Base-by-base conservation (phyloP, 1,140 invertebrate genomes). In the Drosophila nannoptera region DNA sequence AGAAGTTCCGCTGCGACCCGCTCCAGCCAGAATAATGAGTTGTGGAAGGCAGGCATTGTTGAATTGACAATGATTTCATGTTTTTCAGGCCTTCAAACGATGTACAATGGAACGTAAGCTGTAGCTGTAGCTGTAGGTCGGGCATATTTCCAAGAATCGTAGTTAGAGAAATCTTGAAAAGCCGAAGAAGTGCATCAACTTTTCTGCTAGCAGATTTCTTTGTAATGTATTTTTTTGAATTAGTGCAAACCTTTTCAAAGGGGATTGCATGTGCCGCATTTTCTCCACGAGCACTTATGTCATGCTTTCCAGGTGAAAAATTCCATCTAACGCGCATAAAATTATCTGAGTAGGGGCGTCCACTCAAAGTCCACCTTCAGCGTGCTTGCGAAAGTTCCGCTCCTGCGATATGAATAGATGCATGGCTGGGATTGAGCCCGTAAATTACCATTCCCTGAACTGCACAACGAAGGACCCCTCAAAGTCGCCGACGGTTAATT, bases 81-180 rank as follows among this genome's bases (percentile, higher is more conserved):
- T 72, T 67, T 45, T 62, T 72, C 61, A 49, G 70, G 52, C 68
- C 60, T 67, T 86, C 63, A 83, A 83, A 83, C 66, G 80, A 73
- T 80, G 66, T 63, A 83, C 80, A 84, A 83, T 76, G 55, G 80
- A 58, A 43, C 42, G 36, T 40, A 54, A 22, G 22, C 22, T 3
- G 22, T 22, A 22, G 22, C 22, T 22, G 22, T 22, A 22, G 35
- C 31, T 14, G 11, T 52, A 43, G 45, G 46, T n/a, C 40, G 33
- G 29, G 7, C 16, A 45, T 22, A 49, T 32, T 45, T 61, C 16
- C 45, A 52, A 38, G 46, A 65, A 59, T 65, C 46, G 29, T 64
- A 12, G n/a, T 56, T 38, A 50, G 61, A 69, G 67, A 70, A 29
- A 11, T 60, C 32, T 42, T 11, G 35, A 35, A 48, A 31, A 48